Percentiles rank a stretch among this genome's conserved stretches.
Conservation (phyloP, 2,113 vertebrate species). For the Leptocoma aspasia region DNA sequence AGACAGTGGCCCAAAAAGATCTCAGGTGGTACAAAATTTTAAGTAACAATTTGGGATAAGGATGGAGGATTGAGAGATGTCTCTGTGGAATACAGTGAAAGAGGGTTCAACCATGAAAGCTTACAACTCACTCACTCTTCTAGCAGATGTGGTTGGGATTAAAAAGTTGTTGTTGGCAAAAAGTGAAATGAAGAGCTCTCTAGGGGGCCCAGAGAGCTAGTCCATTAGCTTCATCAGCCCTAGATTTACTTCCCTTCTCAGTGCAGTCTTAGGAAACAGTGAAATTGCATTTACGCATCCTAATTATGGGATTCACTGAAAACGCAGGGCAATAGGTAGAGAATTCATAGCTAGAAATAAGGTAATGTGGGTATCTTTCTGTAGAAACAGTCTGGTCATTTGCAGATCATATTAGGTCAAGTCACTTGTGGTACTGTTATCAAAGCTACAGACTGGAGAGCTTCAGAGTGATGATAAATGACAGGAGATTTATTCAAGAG, state of each 20-base stretch:
- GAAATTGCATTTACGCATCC: neutral
- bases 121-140: neutral
- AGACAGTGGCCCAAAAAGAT: neutral
- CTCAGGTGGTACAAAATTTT: neutral
- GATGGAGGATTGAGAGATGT: neutral
- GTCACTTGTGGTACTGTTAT: neutral
- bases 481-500: neutral
- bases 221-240: conserved; percentile 28
- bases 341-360: neutral
- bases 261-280: neutral
- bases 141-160: conserved; percentile 31
- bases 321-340: neutral
- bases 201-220: neutral
- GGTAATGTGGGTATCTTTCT: neutral
- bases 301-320: neutral
- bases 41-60: neutral
- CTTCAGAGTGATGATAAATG: neutral
- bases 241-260: neutral
- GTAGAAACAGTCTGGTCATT: conserved; percentile 22
- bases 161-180: conserved; percentile 20
- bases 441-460: neutral
- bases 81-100: neutral
- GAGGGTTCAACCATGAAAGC: neutral
- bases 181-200: conserved; percentile 46
- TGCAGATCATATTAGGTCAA: conserved; percentile 21